These are phyloP conservation scores for Spea bombifrons DNA, from an alignment of 2,113 vertebrate genomes.

Conservation along the genomic window DNA sequence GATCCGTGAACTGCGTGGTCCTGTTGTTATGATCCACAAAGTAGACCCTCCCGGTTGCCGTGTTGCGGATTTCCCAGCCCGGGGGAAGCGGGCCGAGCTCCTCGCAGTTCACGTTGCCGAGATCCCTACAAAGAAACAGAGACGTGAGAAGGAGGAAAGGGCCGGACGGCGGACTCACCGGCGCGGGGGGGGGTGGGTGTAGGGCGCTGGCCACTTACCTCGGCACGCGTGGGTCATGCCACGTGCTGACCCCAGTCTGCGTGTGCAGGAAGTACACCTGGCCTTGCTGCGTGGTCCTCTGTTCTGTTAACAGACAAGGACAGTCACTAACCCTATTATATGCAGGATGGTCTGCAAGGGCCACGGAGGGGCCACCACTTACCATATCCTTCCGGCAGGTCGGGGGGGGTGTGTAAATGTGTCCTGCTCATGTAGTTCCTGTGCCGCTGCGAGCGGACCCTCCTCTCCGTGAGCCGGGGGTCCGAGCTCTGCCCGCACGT, in stretches of 20 bases:
- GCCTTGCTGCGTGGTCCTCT: slow-evolving; percentile 94
- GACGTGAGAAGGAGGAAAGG: neutral
- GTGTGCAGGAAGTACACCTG: slow-evolving; percentile 96
- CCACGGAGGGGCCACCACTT: slow-evolving; percentile 45
- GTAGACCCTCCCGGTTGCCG: slow-evolving; percentile 94
- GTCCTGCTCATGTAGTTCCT: slow-evolving; percentile 97
- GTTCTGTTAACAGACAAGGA: slow-evolving; percentile 69
- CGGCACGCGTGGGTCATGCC: slow-evolving; percentile 92
- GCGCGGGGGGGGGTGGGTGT: too few relatives aligned
- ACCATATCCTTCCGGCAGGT: slow-evolving; percentile 94
- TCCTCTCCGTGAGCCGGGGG: slow-evolving; percentile 79
- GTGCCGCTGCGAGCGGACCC: slow-evolving; percentile 88
- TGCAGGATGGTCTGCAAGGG: too few relatives aligned
- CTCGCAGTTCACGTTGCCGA: slow-evolving; percentile 98
- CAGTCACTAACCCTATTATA: neutral
- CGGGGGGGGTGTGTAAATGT: slow-evolving; percentile 89
- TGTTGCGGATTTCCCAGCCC: slow-evolving; percentile 97
- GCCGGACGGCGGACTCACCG: neutral
- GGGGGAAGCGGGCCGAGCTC: slow-evolving; percentile 93
- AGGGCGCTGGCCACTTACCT: slow-evolving; percentile 80
- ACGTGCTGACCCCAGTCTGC: slow-evolving; percentile 94
- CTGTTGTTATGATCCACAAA: slow-evolving; percentile 98
- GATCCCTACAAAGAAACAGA: slow-evolving; percentile 81
- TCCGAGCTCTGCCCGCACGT: slow-evolving; percentile 78
- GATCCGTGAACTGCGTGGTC: slow-evolving; percentile 95